These are phyloP conservation scores for Limnothrissa miodon DNA, from an alignment of 2,113 vertebrate genomes.

Conservation along the genomic window DNA sequence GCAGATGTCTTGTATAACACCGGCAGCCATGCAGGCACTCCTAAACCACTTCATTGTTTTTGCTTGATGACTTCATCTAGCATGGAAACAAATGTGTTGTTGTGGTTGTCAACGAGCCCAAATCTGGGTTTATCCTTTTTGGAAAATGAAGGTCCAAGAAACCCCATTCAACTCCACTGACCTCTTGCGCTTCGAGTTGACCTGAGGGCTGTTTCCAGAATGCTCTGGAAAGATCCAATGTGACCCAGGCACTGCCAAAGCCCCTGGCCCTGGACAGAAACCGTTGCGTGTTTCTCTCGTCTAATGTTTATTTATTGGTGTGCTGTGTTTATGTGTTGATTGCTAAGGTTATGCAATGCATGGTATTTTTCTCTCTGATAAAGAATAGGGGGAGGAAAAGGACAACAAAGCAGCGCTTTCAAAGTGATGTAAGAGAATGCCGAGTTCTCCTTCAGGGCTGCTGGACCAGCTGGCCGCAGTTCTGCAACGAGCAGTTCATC, in stretches of 20 bases:
- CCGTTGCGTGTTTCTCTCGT: not conserved
- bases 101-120: not conserved
- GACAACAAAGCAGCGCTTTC: constrained; percentile 23
- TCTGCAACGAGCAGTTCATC: not conserved
- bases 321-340: constrained; percentile 48
- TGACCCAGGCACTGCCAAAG: not conserved
- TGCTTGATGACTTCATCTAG: not conserved
- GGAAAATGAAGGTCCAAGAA: not conserved
- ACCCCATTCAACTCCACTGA: not conserved
- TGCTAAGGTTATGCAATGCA: constrained; percentile 52
- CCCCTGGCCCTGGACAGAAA: not conserved
- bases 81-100: not conserved
- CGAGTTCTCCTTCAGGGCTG: not conserved
- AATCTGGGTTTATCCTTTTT: not conserved
- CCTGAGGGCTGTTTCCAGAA: not conserved
- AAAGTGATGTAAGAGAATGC: constrained; percentile 27
- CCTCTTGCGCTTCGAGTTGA: not conserved
- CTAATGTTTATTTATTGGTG: constrained; percentile 12
- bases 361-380: constrained; percentile 49
- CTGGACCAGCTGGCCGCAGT: not conserved
- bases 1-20: not conserved
- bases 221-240: not conserved
- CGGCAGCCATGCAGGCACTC: not conserved
- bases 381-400: not conserved
- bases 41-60: not conserved